Base-by-base conservation (phyloP, 2,797 vertebrate genomes). In the Rhinichthys osculus region DNA sequence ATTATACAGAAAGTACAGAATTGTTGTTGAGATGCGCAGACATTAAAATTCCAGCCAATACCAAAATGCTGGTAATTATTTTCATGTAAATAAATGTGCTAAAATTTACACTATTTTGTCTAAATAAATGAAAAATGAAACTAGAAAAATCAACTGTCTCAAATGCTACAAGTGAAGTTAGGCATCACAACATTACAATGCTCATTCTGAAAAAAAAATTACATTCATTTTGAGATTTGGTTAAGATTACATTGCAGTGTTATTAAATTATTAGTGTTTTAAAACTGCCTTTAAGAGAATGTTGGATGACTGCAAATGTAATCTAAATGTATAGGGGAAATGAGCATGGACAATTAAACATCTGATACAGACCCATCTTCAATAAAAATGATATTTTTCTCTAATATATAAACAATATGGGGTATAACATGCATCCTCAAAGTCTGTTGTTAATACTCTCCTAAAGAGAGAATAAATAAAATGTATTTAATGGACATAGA, bases 151-250 rank as follows among this genome's bases (percentile, higher is more conserved):
- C 21, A 23, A 14, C 21, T 1, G 21, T 10, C 21, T n/a, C 4
- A 72, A 72, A 17, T 30, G 42, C 27, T 50, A 74, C n/a, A 33
- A 74, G n/a, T 74, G n/a, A 73, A 73, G 27, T 47, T 73, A 5
- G n/a, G 7, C n/a, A 50, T 2, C 44, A 50, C n/a, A 42, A 7
- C 69, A 33, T 74, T 50, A 30, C 4, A 30, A 30, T 17, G 42
- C 17, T 47, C 7, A 30, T 50, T 73, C 8, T 73, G 8, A 17
- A 52, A 27, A 30, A 47, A 73, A 30, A 30, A 47, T 3, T 3
- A 5, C 2, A 73, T 47, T 72, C 0, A 17, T 50, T 52, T 33
- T 52, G 6, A 23, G 30, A 52, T 76, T 74, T 33, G 16, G 0
- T 52, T 19, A 33, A 73, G 19, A 74, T 21, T 3, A 52, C 17